Percentiles rank a stretch among this genome's conserved stretches.
Conservation (phyloP, 2,888 invertebrate genomes). For the Hetaerina titia region DNA sequence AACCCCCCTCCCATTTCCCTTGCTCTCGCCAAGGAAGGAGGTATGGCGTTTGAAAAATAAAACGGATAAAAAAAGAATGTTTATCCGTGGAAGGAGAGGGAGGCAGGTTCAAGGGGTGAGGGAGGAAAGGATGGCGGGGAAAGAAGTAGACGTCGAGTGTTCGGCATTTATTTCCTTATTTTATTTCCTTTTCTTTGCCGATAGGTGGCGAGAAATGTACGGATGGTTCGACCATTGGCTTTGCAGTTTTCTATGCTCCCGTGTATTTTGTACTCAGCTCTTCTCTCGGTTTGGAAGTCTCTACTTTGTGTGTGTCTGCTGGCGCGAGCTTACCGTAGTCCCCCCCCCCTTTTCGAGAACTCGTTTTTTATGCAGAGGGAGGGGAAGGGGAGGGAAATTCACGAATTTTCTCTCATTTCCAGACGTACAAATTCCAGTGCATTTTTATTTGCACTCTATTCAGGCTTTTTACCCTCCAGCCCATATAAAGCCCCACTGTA, state of each 20-base stretch:
- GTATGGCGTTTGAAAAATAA: background rate
- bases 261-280: background rate
- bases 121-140: background rate
- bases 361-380: background rate
- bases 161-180: background rate
- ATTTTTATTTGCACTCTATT: background rate
- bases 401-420: background rate
- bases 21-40: background rate
- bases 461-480: background rate
- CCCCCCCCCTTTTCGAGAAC: background rate
- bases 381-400: background rate
- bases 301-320: background rate
- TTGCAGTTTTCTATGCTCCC: background rate
- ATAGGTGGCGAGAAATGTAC: background rate
- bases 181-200: background rate
- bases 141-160: background rate
- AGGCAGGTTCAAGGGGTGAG: background rate
- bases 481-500: background rate
- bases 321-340: background rate
- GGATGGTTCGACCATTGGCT: background rate
- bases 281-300: background rate
- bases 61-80: conserved; percentile 12
- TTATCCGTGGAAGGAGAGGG: background rate
- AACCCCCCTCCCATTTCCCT: background rate
- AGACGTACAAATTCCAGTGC: background rate